phyloP scores from a whole-genome alignment of 2,888 invertebrate genomes.

The Ichneumon xanthorius region DNA sequence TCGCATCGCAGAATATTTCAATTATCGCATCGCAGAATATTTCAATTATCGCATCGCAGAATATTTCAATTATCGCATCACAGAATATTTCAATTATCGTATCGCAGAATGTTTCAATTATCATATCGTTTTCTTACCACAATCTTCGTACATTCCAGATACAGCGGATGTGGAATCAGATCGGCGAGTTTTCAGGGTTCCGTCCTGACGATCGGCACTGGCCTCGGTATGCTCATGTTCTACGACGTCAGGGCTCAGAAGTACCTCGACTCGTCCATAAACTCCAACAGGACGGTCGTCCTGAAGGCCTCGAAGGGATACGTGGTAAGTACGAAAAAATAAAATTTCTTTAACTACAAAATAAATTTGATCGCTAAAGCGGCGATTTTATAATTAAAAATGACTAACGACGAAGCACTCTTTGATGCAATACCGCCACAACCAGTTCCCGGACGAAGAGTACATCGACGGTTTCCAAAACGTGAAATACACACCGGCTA shows the following conservation, averaged over 20 bases:
- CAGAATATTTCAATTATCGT: no score
- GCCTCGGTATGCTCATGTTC: slow-evolving; percentile 96
- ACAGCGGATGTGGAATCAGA: slow-evolving; percentile 96
- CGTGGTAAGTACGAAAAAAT: slow-evolving; percentile 88
- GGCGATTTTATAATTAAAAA: slow-evolving; percentile 2
- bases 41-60: no score
- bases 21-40: no score
- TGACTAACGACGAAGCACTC: slow-evolving; percentile 26
- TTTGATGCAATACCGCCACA: slow-evolving; percentile 40
- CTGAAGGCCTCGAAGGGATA: slow-evolving; percentile 95
- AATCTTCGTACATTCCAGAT: slow-evolving; percentile 86
- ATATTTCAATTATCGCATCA: no score
- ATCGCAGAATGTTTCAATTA: no score
- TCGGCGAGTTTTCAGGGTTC: slow-evolving; percentile 96
- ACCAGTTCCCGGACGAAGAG: slow-evolving; percentile 93
- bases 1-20: no score
- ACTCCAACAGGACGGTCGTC: slow-evolving; percentile 94
- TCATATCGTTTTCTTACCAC: background rate
- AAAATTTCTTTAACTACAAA: background rate
- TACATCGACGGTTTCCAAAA: slow-evolving; percentile 94
- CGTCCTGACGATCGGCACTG: slow-evolving; percentile 97
- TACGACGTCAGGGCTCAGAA: slow-evolving; percentile 96
- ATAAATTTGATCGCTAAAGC: background rate
- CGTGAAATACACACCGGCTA: slow-evolving; percentile 95
- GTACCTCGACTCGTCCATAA: slow-evolving; percentile 96